Conservation (phyloP, 2,797 vertebrate species). For the Macropus fuliginosus region DNA sequence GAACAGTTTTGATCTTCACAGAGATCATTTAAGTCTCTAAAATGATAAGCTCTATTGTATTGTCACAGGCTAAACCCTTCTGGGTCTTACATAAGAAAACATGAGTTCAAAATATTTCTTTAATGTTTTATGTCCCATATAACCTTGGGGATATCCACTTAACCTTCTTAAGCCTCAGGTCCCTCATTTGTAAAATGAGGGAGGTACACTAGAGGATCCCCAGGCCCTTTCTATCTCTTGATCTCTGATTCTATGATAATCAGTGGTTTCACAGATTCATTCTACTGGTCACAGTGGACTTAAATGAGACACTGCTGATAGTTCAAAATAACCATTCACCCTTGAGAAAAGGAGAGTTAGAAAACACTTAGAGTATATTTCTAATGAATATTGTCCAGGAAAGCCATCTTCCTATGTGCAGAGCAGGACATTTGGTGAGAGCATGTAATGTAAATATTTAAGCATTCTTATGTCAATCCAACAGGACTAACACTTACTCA, state of each 20-base stretch:
- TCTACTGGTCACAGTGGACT: background rate
- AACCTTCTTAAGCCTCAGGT: background rate
- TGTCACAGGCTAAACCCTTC: background rate
- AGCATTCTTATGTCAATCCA: background rate
- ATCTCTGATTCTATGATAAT: background rate
- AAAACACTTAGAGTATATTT: background rate
- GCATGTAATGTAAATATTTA: conserved; percentile 35
- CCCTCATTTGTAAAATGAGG: background rate
- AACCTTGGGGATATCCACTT: background rate
- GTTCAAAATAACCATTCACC: background rate
- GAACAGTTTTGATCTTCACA: background rate
- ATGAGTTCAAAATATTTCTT: background rate
- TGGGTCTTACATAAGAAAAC: background rate
- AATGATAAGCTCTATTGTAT: background rate
- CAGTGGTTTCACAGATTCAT: background rate
- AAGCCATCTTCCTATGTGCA: background rate
- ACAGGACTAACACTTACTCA: conserved; percentile 24
- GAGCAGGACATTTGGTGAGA: background rate
- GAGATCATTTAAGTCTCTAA: background rate
- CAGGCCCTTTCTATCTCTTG: background rate
- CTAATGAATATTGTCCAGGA: background rate
- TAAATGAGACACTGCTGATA: background rate
- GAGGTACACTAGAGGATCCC: background rate
- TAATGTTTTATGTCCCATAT: background rate
- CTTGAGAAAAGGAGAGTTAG: background rate